Conservation (phyloP, 1,140 invertebrate species). For the Drosophila aff. region DNA sequence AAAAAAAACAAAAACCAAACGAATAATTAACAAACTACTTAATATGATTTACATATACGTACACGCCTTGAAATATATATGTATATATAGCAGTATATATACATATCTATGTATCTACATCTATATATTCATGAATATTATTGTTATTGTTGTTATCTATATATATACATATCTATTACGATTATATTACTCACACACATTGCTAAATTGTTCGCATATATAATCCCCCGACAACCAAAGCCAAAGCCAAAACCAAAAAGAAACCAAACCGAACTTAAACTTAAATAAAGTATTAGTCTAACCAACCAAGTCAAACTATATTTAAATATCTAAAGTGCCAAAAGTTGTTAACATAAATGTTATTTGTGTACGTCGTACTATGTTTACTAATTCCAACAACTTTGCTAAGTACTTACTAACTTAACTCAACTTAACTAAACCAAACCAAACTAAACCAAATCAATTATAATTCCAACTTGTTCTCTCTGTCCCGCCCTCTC, state of each 20-base stretch:
- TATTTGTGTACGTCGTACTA: slow-evolving; percentile 83
- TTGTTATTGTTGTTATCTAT: slow-evolving; percentile 84
- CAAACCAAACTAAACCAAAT: slow-evolving; percentile 56
- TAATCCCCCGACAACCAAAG: slow-evolving; percentile 65
- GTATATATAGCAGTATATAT: slow-evolving; percentile 68
- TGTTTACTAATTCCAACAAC: slow-evolving; percentile 81
- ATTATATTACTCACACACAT: slow-evolving; percentile 83
- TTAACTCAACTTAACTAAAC: slow-evolving; percentile 61
- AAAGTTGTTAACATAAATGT: slow-evolving; percentile 77
- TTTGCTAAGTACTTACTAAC: slow-evolving; percentile 69
- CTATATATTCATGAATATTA: slow-evolving; percentile 84
- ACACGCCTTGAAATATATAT: slow-evolving; percentile 76
- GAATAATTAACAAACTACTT: slow-evolving; percentile 82
- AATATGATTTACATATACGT: slow-evolving; percentile 83
- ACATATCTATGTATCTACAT: slow-evolving; percentile 64
- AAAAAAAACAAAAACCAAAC: slow-evolving; percentile 54
- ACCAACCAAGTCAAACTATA: slow-evolving; percentile 72
- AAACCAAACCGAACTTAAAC: slow-evolving; percentile 62
- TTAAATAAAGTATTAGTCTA: slow-evolving; percentile 82
- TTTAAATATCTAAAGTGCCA: slow-evolving; percentile 62
- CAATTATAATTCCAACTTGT: slow-evolving; percentile 60
- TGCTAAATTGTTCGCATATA: slow-evolving; percentile 83
- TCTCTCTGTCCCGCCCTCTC: slow-evolving; percentile 57
- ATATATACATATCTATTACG: slow-evolving; percentile 76
- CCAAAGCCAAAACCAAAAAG: slow-evolving; percentile 59